Evolutionary conservation across 2,113 vertebrate species (phyloP).

Genomic region (Telmatochromis brachygnathus): DNA sequence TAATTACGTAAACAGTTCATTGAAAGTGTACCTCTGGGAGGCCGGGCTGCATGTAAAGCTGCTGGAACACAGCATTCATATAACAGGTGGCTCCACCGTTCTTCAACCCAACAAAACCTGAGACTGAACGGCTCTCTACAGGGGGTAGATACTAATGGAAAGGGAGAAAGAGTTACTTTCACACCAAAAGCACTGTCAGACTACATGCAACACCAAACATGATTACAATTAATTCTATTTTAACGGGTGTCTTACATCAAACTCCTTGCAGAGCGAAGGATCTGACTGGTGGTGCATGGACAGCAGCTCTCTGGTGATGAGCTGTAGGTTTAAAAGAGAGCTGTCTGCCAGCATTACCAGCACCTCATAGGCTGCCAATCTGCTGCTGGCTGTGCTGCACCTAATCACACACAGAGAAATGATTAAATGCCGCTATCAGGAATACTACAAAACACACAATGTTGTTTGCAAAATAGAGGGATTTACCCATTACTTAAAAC

Average conservation of each 20-base stretch:
- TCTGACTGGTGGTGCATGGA: conserved; percentile 98
- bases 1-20: neutral
- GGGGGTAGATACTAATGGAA: conserved; percentile 85
- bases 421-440: neutral
- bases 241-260: conserved; percentile 78
- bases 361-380: conserved; percentile 95
- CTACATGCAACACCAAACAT: neutral
- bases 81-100: conserved; percentile 98
- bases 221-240: neutral
- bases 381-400: conserved; percentile 92
- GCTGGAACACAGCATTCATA: conserved; percentile 99
- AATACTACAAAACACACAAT: neutral
- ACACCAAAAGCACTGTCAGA: neutral
- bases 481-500: neutral
- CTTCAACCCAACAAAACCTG: conserved; percentile 94
- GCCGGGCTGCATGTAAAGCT: conserved; percentile 98
- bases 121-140: conserved; percentile 90
- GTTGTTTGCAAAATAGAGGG: neutral
- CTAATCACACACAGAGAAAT: conserved; percentile 51
- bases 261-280: conserved; percentile 95
- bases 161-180: neutral
- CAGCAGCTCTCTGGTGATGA: conserved; percentile 88
- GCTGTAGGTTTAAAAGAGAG: conserved; percentile 87
- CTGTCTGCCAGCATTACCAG: conserved; percentile 98
- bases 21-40: conserved; percentile 81